phyloP scores from a whole-genome alignment of 2,797 vertebrate species.

The Ciconia nigra region DNA sequence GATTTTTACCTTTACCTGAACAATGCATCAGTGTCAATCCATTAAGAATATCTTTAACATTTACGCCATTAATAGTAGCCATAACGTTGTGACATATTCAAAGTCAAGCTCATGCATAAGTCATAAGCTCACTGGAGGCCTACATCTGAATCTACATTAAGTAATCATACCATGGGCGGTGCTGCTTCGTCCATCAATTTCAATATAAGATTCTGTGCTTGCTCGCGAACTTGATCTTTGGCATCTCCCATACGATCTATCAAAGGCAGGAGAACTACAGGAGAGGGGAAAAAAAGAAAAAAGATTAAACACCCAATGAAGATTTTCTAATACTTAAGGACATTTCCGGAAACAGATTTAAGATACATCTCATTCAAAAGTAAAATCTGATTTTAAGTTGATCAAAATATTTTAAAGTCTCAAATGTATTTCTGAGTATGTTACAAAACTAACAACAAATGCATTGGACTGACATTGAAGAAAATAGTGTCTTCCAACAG shows the following conservation, averaged over 20 bases:
- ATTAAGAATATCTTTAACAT: neutral
- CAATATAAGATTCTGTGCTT: slow-evolving; percentile 88
- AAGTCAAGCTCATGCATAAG: neutral
- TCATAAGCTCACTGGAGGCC: neutral
- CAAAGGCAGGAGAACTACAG: slow-evolving; percentile 85
- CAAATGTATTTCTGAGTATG: neutral
- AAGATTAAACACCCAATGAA: neutral
- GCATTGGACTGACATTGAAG: neutral
- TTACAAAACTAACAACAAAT: neutral
- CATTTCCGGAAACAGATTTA: neutral
- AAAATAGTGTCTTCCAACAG: neutral
- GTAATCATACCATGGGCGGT: slow-evolving; percentile 84
- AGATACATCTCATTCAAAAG: neutral
- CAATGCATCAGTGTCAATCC: neutral
- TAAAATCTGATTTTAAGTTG: neutral
- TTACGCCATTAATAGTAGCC: neutral
- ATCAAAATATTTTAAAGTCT: neutral
- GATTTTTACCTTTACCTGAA: neutral
- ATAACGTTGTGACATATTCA: neutral
- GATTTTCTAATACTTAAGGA: neutral
- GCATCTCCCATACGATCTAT: slow-evolving; percentile 93
- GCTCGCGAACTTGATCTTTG: slow-evolving; percentile 97
- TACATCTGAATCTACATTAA: neutral
- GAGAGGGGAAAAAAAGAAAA: neutral
- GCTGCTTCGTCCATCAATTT: slow-evolving; percentile 89